These are phyloP conservation scores for Notocelia uddmanniana DNA, from an alignment of 2,888 invertebrate species.

Conservation along the genomic window DNA sequence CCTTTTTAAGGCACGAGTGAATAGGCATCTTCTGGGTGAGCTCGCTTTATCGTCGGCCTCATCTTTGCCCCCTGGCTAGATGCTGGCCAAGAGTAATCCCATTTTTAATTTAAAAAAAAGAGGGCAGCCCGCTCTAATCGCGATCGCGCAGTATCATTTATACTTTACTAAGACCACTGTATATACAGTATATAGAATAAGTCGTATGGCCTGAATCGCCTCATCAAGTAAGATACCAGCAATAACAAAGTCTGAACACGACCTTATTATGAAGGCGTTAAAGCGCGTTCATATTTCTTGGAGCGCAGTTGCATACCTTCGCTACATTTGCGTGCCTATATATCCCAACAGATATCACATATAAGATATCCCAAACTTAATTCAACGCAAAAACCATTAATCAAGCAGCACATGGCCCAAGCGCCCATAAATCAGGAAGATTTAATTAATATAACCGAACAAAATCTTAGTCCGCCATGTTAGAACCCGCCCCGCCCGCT, in stretches of 20 bases:
- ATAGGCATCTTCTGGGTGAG: no score
- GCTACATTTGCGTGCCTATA: not conserved
- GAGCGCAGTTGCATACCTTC: not conserved
- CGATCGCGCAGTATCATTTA: no score
- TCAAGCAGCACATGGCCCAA: constrained; percentile 72
- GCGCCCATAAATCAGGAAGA: constrained; percentile 83
- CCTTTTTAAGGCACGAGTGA: no score
- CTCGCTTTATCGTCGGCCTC: no score
- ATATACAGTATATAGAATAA: no score
- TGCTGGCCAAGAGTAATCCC: no score
- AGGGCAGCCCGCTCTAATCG: no score
- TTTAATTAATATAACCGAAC: constrained; percentile 84
- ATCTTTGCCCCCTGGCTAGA: no score
- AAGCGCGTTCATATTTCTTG: not conserved
- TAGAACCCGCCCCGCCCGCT: constrained; percentile 71
- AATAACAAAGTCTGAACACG: not conserved
- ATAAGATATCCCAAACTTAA: constrained; percentile 53
- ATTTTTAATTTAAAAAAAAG: no score
- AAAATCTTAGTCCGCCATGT: constrained; percentile 84
- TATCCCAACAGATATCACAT: constrained; percentile 46
- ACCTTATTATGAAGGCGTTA: not conserved
- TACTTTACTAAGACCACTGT: no score
- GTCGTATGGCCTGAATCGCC: no score
- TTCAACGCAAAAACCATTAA: constrained; percentile 76
- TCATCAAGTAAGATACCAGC: no score